These are phyloP conservation scores for Adela reaumurella DNA, from an alignment of 2,888 invertebrate species.

Conservation along the genomic window DNA sequence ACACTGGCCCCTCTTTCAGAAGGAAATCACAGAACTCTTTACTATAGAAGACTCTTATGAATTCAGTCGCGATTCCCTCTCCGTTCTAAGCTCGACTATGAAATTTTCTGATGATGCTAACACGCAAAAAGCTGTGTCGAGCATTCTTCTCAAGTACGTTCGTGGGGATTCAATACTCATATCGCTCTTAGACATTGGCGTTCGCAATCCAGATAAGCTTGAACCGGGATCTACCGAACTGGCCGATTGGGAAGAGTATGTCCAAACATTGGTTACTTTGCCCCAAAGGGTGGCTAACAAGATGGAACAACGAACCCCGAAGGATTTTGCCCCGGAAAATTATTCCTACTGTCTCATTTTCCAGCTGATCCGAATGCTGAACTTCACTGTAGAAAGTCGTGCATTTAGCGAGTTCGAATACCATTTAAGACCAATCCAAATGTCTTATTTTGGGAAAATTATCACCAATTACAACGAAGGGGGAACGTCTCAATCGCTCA, in stretches of 20 bases:
- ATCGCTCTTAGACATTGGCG: conserved; percentile 36
- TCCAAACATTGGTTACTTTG: conserved; percentile 63
- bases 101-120: conserved; percentile 29
- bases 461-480: conserved; percentile 53
- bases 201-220: too few relatives aligned
- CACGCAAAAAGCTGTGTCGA: conserved; percentile 28
- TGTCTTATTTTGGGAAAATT: conserved; percentile 62
- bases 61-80: conserved; percentile 44
- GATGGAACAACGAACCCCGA: conserved; percentile 50
- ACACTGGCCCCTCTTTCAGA: conserved; percentile 56
- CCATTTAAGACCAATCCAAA: too few relatives aligned
- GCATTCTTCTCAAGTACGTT: conserved; percentile 43
- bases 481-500: conserved; percentile 39
- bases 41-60: conserved; percentile 50
- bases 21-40: conserved; percentile 40
- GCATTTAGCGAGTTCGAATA: too few relatives aligned
- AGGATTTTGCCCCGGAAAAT: conserved; percentile 52
- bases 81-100: conserved; percentile 40
- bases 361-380: conserved; percentile 58
- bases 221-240: conserved; percentile 16
- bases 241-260: conserved; percentile 46
- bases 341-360: conserved; percentile 59
- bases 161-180: conserved; percentile 57
- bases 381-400: conserved; percentile 47
- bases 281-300: conserved; percentile 71